A percentile compares a stretch with the other conserved stretches of the same genome.
Conservation (phyloP, 2,888 invertebrate genomes). For the Rutpela maculata region DNA sequence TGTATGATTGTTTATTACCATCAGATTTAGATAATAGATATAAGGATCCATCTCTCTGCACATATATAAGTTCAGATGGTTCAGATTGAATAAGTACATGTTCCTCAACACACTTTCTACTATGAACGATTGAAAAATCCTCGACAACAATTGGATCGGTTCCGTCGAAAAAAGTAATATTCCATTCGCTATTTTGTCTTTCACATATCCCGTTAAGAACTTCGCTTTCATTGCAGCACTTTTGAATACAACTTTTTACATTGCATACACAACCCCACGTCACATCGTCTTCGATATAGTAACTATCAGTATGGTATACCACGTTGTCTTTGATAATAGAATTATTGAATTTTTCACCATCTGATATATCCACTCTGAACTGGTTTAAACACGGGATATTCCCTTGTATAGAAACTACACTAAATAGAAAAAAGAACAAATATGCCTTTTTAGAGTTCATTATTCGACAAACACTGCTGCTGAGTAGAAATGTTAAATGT, state of each 20-base stretch:
- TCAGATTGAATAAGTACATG: conserved; percentile 8
- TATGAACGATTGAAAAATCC: conserved; percentile 37
- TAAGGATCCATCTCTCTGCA: conserved; percentile 46
- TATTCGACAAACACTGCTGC: not conserved
- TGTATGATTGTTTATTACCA: conserved; percentile 35
- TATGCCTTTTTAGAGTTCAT: not conserved
- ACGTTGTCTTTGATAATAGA: conserved; percentile 37
- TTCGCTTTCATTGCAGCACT: conserved; percentile 54
- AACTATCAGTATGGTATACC: conserved; percentile 33
- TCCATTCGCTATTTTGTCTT: conserved; percentile 4
- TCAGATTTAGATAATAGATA: conserved; percentile 30
- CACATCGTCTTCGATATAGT: conserved; percentile 15
- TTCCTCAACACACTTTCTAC: conserved; percentile 27
- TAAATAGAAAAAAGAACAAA: not conserved
- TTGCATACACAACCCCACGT: conserved; percentile 53
- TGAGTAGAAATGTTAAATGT: not conserved
- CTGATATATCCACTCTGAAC: conserved; percentile 47
- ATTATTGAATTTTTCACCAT: conserved; percentile 38
- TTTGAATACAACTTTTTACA: conserved; percentile 55
- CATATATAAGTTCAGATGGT: conserved; percentile 21
- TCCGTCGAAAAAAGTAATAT: conserved; percentile 35
- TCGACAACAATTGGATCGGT: conserved; percentile 3
- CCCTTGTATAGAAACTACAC: not conserved
- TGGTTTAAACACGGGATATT: conserved; percentile 28
- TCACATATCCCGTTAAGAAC: conserved; percentile 20